Percentiles rank a stretch among this genome's conserved stretches.
These are phyloP conservation scores for Hymenopus coronatus DNA, from an alignment of 2,888 invertebrate genomes.

Conservation along the genomic window DNA sequence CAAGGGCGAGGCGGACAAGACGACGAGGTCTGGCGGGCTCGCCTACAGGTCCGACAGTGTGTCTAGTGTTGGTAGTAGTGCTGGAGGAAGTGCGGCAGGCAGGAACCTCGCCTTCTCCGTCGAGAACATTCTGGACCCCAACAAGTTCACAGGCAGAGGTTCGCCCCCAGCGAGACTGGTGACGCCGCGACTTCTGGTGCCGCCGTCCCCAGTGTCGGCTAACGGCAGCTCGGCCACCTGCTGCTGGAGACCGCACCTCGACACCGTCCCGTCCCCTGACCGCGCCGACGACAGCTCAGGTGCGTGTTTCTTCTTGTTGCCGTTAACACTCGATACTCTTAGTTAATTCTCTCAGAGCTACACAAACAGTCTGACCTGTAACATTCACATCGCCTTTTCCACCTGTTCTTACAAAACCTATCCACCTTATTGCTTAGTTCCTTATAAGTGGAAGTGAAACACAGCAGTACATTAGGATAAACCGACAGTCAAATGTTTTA, in stretches of 20 bases:
- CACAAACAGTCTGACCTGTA: too few species aligned
- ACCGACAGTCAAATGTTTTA: too few species aligned
- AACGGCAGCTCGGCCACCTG: conserved; percentile 23
- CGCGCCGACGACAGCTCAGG: conserved; percentile 19
- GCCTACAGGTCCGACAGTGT: conserved; percentile 14
- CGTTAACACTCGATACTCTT: too few species aligned
- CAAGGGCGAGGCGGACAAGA: background rate
- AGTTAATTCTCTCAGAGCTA: too few species aligned
- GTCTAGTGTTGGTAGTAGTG: conserved; percentile 7
- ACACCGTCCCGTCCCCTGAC: conserved; percentile 14
- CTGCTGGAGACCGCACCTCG: conserved; percentile 27
- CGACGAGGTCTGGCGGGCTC: background rate
- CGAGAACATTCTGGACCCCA: conserved; percentile 87
- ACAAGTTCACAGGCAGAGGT: conserved; percentile 74
- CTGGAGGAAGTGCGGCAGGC: conserved; percentile 16
- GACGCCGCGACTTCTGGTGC: conserved; percentile 20
- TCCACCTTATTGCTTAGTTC: too few species aligned
- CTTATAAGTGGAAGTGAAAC: too few species aligned
- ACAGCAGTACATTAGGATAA: too few species aligned
- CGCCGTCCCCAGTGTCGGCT: conserved; percentile 24
- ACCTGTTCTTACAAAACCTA: too few species aligned
- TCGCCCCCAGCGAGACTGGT: conserved; percentile 39
- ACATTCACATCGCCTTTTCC: too few species aligned
- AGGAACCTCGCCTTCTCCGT: conserved; percentile 81
- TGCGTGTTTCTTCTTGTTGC: too few species aligned